Evolutionary conservation across 2,888 invertebrate genomes (phyloP).

Genomic region (Tipula unca): DNA sequence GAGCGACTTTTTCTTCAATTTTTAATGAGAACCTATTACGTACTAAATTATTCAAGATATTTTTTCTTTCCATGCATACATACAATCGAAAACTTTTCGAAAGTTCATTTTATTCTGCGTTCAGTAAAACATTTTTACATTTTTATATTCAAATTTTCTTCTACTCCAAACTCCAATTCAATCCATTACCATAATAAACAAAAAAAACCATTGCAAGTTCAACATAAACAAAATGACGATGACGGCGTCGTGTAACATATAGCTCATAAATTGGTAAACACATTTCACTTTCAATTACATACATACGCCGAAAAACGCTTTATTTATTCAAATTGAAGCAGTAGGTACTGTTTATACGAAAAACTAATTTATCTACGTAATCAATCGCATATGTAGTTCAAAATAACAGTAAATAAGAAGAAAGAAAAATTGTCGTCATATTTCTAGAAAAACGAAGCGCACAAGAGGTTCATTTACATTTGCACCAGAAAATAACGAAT

Average conservation of each 20-base stretch:
- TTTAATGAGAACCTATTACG: too few species aligned
- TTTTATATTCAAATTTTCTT: not conserved
- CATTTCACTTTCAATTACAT: not conserved
- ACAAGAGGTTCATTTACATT: not conserved
- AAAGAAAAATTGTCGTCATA: not conserved
- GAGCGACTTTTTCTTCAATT: too few species aligned
- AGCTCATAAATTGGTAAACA: not conserved
- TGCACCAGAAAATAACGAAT: not conserved
- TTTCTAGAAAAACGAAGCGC: not conserved
- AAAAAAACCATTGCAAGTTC: not conserved
- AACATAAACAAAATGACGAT: not conserved
- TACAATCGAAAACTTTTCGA: too few species aligned
- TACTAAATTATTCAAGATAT: too few species aligned
- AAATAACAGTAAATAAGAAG: not conserved
- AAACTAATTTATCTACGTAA: not conserved
- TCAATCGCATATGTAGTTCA: not conserved
- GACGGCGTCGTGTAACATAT: not conserved
- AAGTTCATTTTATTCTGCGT: too few species aligned
- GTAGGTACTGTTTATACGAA: not conserved
- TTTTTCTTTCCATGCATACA: too few species aligned
- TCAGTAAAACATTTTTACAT: too few species aligned
- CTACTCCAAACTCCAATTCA: not conserved
- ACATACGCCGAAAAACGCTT: not conserved
- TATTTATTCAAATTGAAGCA: not conserved
- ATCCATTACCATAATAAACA: not conserved